Evolutionary conservation across 2,113 vertebrate genomes (phyloP).

Genomic region (Scolopax mira): DNA sequence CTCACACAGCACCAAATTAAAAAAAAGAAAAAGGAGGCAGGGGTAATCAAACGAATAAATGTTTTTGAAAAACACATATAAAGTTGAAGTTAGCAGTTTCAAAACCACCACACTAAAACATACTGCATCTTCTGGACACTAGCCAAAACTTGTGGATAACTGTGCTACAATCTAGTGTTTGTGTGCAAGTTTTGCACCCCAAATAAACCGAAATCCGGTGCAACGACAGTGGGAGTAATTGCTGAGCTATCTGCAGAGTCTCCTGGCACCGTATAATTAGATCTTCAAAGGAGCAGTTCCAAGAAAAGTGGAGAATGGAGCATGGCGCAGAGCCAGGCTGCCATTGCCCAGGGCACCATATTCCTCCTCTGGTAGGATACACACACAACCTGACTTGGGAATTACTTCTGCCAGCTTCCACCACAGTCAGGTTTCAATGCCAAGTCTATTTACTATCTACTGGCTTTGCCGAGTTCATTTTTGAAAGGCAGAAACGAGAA

Average conservation of each 20-base stretch:
- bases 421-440: neutral
- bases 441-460: conserved; percentile 15
- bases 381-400: neutral
- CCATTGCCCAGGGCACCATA: conserved; percentile 35
- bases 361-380: neutral
- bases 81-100: neutral
- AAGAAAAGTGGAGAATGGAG: conserved; percentile 22
- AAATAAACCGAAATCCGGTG: neutral
- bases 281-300: conserved; percentile 43
- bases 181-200: conserved; percentile 18
- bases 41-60: neutral
- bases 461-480: neutral
- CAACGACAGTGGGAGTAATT: neutral
- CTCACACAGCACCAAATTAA: neutral
- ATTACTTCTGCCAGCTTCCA: conserved; percentile 25
- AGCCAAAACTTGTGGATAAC: conserved; percentile 13
- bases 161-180: neutral
- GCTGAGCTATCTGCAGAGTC: conserved; percentile 16
- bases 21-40: neutral
- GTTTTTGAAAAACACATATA: neutral
- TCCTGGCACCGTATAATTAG: conserved; percentile 31
- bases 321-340: neutral
- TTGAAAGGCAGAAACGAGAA: neutral
- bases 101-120: neutral
- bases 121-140: neutral